Base-by-base conservation (phyloP, 2,113 vertebrate species). In the Melanerpes formicivorus region DNA sequence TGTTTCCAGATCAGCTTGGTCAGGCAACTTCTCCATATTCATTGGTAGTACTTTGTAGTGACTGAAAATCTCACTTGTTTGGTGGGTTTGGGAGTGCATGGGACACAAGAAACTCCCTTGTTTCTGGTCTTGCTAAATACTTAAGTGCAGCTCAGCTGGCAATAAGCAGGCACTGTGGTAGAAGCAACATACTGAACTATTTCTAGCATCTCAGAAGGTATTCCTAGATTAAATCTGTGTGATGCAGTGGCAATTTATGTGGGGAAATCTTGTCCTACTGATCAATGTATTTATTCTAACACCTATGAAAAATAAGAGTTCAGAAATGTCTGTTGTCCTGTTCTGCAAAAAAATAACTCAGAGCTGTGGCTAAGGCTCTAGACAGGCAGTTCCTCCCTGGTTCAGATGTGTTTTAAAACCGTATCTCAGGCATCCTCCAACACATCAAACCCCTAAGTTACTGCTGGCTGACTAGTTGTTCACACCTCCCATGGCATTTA, bases 201-300 rank as follows among this genome's bases (percentile, higher is more conserved):
- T 93, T 92, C 89, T 48, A 90, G 18, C 58, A 76, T 54, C 48
- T 74, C 58, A 80, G n/a, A 10, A 91, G 55, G 27, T 18, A 67
- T 59, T 70, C 71, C 87, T 80, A 91, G 60, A 75, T 59, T 88
- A 92, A 88, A 84, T 11, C 37, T 90, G 66, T 44, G 69, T 87
- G 60, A 59, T 42, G 74, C 18, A 30, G 50, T 17, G 48, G 56
- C 75, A 86, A 14, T 64, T 73, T n/a, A 63, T 19, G 22, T 77
- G 55, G 11, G 26, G 44, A 83, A 92, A 72, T 2, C 59, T 86
- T 80, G n/a, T 91, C 64, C 56, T 55, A 12, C 18, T 37, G 55
- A 27, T 84, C 48, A 7, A 7, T 54, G n/a, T 26, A 30, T 81
- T 70, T 66, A 76, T 70, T 87, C 21, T 30, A 70, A n/a, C 26